Conservation (phyloP, 53 echinoderm and acorn worm genomes). For the Echinometra lucunter region DNA sequence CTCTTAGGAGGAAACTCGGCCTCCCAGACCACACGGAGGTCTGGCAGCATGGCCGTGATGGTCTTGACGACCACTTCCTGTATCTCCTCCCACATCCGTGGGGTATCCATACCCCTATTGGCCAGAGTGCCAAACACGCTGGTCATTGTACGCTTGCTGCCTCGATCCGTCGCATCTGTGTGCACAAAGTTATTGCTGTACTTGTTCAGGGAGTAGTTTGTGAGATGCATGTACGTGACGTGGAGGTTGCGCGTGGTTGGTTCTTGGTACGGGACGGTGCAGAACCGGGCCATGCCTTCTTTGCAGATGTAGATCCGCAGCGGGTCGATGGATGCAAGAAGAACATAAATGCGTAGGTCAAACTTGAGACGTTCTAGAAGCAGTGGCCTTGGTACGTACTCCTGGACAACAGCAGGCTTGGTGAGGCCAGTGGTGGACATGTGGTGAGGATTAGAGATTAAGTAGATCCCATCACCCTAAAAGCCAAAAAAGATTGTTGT, state of each 20-base stretch:
- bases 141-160: constrained; percentile 85
- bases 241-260: constrained; percentile 86
- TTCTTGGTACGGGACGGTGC: constrained; percentile 74
- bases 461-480: constrained; percentile 89
- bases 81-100: constrained; percentile 77
- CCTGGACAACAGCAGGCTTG: constrained; percentile 86
- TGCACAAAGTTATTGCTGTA: constrained; percentile 81
- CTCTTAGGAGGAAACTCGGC: constrained; percentile 82
- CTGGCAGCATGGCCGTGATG: constrained; percentile 85
- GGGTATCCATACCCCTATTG: constrained; percentile 72
- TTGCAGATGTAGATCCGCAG: constrained; percentile 81
- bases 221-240: constrained; percentile 90
- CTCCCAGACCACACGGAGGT: constrained; percentile 77
- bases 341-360: constrained; percentile 88
- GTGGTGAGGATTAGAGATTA: constrained; percentile 83
- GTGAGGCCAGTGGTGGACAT: constrained; percentile 80
- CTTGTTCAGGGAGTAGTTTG: constrained; percentile 92
- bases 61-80: constrained; percentile 86
- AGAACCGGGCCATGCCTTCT: constrained; percentile 93
- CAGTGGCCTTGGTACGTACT: constrained; percentile 82
- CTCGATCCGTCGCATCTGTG: constrained; percentile 81
- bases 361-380: constrained; percentile 88
- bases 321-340: constrained; percentile 81
- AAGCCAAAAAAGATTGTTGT: not conserved
- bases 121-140: constrained; percentile 77